Base-by-base conservation (phyloP, 2,113 vertebrate species). In the Tupaia chinensis region DNA sequence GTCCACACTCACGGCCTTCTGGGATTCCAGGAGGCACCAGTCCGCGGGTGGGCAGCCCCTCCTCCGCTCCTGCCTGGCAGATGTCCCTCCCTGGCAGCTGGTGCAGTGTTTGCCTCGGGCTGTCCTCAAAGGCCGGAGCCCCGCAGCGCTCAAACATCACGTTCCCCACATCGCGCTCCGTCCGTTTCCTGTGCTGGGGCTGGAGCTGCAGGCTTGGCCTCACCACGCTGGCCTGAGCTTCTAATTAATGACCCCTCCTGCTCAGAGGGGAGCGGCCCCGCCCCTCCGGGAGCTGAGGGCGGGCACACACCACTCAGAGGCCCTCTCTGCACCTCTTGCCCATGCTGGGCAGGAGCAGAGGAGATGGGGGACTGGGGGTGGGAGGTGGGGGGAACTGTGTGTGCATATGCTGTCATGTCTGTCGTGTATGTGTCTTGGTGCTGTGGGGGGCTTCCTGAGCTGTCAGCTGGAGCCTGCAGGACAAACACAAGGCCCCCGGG, bases 161-260 rank as follows among this genome's bases (percentile, higher is more conserved):
- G 3, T 87, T 89, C 44, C 20, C 60, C 63, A 17, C 74, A 44
- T 61, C 2, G 11, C 34, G 34, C 53, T 89, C 27, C 20, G 74
- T 84, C 83, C 22, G 58, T 54, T 79, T 96, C 87, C 91, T 89
- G 90, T 69, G 68, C 58, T 14, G 27, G 53, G 63, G 19, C 92
- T 44, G 34, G 56, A 93, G 72, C 44, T 3, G 4, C 66, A 66
- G 0, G 3, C 65, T 63, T 34, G 13, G 29, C 79, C 34, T 91
- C 22, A 9, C 14, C 5, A 8, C 1, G 0, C 56, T 14, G n/a
- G 12, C 73, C 56, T 34, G 32, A 34, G 23, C 44, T 78, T 77
- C 87, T 95, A 27, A 82, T 72, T 70, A 93, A 80, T 44, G 32
- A 90, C 12, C 9, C 34, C 1, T 6, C 15, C 58, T 79, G 32